A percentile compares a stretch with the other conserved stretches of the same genome.
phyloP scores from a whole-genome alignment of 35 echinoderm and acorn worm species.

The Stichopus chloronotus region DNA sequence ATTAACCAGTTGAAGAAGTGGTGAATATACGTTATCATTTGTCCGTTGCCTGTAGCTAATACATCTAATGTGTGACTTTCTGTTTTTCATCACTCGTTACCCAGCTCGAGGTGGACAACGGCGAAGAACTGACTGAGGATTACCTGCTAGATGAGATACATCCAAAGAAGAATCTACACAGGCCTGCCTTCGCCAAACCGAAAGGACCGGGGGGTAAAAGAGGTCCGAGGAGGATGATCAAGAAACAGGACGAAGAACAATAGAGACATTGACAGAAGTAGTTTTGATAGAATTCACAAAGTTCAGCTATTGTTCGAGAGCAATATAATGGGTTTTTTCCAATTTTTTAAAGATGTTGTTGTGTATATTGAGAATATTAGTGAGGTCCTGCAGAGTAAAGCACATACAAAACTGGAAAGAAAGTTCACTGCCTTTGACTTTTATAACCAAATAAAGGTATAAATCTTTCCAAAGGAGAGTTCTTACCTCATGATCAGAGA shows the following conservation, averaged over 20 bases:
- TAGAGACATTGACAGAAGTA: not conserved
- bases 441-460: too few species aligned
- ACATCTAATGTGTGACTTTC: too few species aligned
- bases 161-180: conserved; percentile 81
- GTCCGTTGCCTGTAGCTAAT: too few species aligned
- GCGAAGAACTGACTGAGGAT: conserved; percentile 78
- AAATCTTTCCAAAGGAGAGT: too few species aligned
- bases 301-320: not conserved
- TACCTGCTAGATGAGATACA: conserved; percentile 81
- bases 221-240: conserved; percentile 78
- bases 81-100: not conserved
- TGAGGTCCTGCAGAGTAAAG: not conserved
- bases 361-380: not conserved
- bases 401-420: not conserved
- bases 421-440: conserved; percentile 3
- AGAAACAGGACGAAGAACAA: conserved; percentile 40
- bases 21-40: too few species aligned
- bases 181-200: conserved; percentile 84
- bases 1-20: too few species aligned
- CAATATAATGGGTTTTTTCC: not conserved
- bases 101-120: conserved; percentile 86
- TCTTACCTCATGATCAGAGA: too few species aligned
- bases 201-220: conserved; percentile 81
- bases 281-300: not conserved
- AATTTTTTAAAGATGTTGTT: not conserved